A percentile compares a stretch with the other conserved stretches of the same genome.
phyloP scores from a whole-genome alignment of 2,888 invertebrate genomes.

The Terebella lapidaria region DNA sequence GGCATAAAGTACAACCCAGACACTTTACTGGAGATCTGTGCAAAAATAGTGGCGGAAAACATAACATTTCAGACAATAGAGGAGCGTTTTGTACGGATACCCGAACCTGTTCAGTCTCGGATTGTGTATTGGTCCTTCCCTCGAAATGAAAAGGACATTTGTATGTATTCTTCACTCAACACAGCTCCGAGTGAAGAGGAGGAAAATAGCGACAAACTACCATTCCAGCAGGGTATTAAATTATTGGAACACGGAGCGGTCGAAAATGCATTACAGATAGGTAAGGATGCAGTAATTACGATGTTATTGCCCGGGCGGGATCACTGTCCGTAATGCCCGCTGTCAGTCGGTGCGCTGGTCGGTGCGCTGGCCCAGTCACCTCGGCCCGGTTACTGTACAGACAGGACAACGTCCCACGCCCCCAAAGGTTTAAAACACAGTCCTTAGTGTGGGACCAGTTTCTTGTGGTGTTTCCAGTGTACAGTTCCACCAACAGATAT shows the following conservation, averaged over 20 bases:
- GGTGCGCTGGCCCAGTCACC: no score
- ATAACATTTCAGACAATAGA: conserved; percentile 82
- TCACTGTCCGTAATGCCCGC: no score
- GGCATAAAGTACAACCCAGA: conserved; percentile 57
- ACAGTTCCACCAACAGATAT: no score
- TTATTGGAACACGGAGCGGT: conserved; percentile 77
- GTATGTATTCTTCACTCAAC: conserved; percentile 80
- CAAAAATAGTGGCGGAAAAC: conserved; percentile 76
- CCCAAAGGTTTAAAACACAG: no score
- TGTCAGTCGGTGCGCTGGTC: no score
- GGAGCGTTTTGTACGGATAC: conserved; percentile 79
- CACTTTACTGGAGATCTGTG: conserved; percentile 75
- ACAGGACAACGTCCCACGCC: no score
- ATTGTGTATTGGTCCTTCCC: conserved; percentile 88
- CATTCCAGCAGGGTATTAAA: conserved; percentile 81
- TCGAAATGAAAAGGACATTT: conserved; percentile 78
- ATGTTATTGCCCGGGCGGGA: no score
- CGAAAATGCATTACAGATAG: conserved; percentile 81
- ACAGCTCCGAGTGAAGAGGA: conserved; percentile 53
- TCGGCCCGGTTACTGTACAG: no score
- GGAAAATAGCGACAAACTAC: conserved; percentile 76
- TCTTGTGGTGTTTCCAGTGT: no score
- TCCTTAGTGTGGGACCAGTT: no score
- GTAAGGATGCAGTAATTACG: conserved; percentile 58
- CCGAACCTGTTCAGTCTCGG: conserved; percentile 80